Evolutionary conservation across 1,140 invertebrate species (phyloP), one percentile per base, ranked within the genome.

Genomic region (Coboldia fuscipes): DNA sequence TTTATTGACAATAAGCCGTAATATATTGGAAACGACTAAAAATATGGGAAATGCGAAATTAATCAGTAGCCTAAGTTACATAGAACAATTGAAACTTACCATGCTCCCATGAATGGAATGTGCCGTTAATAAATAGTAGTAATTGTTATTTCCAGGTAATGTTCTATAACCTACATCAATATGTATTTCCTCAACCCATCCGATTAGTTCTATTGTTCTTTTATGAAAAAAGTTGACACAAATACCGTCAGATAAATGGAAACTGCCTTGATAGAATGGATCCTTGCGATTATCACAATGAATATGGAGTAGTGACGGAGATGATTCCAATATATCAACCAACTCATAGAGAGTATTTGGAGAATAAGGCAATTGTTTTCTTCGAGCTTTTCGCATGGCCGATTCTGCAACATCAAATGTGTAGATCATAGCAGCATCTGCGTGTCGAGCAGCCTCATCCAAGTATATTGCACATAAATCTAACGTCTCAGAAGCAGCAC

Each of bases 371-470:
- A 37, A 29, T 28, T 37, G 36, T 21, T 39, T 39, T 1, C 30
- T 24, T 14, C 38, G 21, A 9, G 38, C 38, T 19, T 39, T 39
- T 26, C 38, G 9, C 38, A 39, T 39, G 28, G 38, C 34, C 3
- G 29, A 32, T n/a, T 39, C 35, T 13, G 38, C 38, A 1, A 19
- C 17, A 16, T 17, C 15, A 20, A 35, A 39, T 17, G 38, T 31
- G 27, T 39, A 39, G 7, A 39, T 21, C 14, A 39, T 7, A 3
- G 34, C 24, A 4, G 38, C 38, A 23, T 39, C 38, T 9, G 30
- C 15, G 30, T 39, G 34, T 15, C 27, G 30, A 5, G 17, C 21
- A 16, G 38, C 34, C 15, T 39, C 38, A 13, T 39, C 38, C 14
- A 30, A 33, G 24, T 36, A 39, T 22, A 39, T 39, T 12, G 14